These are phyloP conservation scores for Prosopocoilus inquinatus DNA, from an alignment of 2,888 invertebrate species.

Conservation along the genomic window DNA sequence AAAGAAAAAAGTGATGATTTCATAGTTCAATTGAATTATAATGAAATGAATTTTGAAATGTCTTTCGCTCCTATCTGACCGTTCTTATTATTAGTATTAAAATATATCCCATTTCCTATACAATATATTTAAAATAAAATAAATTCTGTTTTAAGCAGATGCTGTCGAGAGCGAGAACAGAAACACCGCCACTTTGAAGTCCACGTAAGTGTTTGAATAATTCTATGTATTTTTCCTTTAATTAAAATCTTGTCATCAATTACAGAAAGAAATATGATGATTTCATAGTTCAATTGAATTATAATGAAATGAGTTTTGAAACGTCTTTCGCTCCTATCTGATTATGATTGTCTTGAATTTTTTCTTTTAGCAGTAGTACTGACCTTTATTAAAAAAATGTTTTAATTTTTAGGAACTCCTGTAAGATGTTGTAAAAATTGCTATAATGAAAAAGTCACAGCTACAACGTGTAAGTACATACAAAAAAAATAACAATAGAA, in stretches of 20 bases:
- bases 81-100: too few relatives aligned
- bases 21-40: constrained; percentile 45
- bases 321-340: constrained; percentile 47
- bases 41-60: constrained; percentile 39
- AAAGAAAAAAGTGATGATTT: constrained; percentile 2
- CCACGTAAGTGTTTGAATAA: too few relatives aligned
- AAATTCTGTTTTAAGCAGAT: too few relatives aligned
- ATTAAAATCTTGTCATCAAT: too few relatives aligned
- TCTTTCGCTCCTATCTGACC: constrained; percentile 48
- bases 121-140: too few relatives aligned
- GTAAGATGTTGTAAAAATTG: too few relatives aligned
- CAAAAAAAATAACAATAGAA: background rate
- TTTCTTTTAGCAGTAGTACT: background rate
- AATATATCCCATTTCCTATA: too few relatives aligned
- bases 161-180: too few relatives aligned
- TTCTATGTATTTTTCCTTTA: too few relatives aligned
- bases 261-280: constrained; percentile 40
- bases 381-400: background rate
- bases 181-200: too few relatives aligned
- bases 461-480: too few relatives aligned
- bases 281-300: constrained; percentile 47
- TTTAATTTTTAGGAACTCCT: background rate
- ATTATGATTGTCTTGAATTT: constrained; percentile 6
- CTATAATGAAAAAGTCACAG: too few relatives aligned
- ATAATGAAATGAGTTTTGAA: constrained; percentile 35